Percentiles rank a stretch among this genome's conserved stretches.
Conservation (phyloP, 2,888 invertebrate species). For the Cryptophagus acutangulus region DNA sequence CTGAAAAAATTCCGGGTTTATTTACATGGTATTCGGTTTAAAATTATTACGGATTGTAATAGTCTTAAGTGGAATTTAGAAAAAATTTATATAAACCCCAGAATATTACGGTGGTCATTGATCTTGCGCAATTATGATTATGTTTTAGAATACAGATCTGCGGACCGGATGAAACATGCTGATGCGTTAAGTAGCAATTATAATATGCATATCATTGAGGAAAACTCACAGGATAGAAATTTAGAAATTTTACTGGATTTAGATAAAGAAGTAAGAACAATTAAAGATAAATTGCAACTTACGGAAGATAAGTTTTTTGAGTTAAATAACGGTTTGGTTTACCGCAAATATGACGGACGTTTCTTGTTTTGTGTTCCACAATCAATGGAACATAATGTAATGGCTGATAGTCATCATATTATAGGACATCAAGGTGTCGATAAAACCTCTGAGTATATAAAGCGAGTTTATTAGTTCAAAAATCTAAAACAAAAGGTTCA, state of each 20-base stretch:
- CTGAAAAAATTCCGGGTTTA: slow-evolving; percentile 31
- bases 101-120: slow-evolving; percentile 32
- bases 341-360: no score
- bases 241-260: slow-evolving; percentile 20
- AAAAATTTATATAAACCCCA: slow-evolving; percentile 32
- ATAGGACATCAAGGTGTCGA: no score
- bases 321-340: no score
- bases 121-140: slow-evolving; percentile 28
- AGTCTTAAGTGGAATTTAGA: slow-evolving; percentile 28
- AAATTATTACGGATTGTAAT: slow-evolving; percentile 35
- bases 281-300: no score
- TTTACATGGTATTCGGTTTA: no score
- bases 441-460: slow-evolving; percentile 30
- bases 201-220: slow-evolving; percentile 23
- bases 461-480: slow-evolving; percentile 35
- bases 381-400: no score
- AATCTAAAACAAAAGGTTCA: slow-evolving; percentile 28
- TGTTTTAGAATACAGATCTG: slow-evolving; percentile 18
- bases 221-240: slow-evolving; percentile 24
- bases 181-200: slow-evolving; percentile 32
- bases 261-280: slow-evolving; percentile 24
- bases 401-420: no score
- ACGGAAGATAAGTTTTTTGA: no score
- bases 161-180: slow-evolving; percentile 31
- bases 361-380: no score